Conservation (phyloP, 2,113 vertebrate species). For the Andinoacara biseriatus region DNA sequence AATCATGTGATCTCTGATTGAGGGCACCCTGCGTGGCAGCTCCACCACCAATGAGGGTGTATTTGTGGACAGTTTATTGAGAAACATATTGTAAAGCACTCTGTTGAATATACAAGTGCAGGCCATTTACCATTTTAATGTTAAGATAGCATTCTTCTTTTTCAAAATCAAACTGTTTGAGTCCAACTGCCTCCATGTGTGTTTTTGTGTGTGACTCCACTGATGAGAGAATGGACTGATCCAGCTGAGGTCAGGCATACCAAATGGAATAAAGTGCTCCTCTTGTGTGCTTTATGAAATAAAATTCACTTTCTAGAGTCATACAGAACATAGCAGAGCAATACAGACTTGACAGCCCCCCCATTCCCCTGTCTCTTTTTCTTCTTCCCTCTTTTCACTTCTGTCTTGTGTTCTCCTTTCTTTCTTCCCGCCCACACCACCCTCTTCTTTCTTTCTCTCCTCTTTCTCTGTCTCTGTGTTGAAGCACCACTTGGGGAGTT, state of each 20-base stretch:
- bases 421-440: conserved; percentile 38
- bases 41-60: background rate
- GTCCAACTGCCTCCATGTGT: background rate
- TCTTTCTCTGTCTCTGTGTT: conserved; percentile 29
- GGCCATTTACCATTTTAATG: background rate
- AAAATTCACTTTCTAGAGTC: conserved; percentile 10
- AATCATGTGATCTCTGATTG: background rate
- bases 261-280: conserved; percentile 10
- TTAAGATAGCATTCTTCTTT: background rate
- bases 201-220: background rate
- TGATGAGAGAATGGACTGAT: background rate
- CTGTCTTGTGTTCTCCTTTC: conserved; percentile 11
- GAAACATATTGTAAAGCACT: background rate
- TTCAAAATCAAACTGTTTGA: background rate
- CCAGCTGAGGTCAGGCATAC: background rate
- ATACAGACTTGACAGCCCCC: conserved; percentile 5
- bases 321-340: background rate
- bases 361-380: background rate
- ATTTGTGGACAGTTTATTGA: background rate
- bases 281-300: background rate
- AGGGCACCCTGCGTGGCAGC: background rate
- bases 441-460: conserved; percentile 26
- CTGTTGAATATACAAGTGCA: background rate
- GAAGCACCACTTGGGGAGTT: conserved; percentile 64
- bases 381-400: conserved; percentile 28